phyloP scores from a whole-genome alignment of 2,888 invertebrate species.

The Dryocosmus kuriphilus region DNA sequence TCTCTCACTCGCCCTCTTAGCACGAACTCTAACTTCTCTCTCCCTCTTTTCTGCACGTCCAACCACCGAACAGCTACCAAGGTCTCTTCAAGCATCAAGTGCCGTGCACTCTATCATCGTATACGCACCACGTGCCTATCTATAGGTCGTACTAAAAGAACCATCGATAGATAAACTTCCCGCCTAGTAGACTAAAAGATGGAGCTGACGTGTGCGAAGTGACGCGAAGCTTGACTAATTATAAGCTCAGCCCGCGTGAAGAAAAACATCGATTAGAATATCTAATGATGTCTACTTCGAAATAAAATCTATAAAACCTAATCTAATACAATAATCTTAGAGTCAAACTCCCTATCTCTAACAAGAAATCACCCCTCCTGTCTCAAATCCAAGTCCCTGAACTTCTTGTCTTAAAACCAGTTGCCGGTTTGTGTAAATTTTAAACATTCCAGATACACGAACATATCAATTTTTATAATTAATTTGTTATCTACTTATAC shows the following conservation, averaged over 20 bases:
- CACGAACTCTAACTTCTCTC: not conserved
- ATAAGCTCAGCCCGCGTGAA: not conserved
- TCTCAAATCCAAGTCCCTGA: too few relatives aligned
- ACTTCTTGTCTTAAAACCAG: too few relatives aligned
- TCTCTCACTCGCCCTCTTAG: not conserved
- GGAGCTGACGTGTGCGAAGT: not conserved
- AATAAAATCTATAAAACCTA: too few relatives aligned
- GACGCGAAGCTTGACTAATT: not conserved
- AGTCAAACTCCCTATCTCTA: too few relatives aligned
- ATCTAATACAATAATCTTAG: too few relatives aligned
- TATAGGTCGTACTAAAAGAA: slow-evolving; percentile 31
- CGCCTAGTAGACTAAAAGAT: not conserved
- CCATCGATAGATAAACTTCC: slow-evolving; percentile 25
- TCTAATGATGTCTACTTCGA: not conserved
- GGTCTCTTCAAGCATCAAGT: slow-evolving; percentile 51
- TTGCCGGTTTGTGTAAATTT: too few relatives aligned
- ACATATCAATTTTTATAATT: too few relatives aligned
- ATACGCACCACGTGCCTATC: slow-evolving; percentile 51
- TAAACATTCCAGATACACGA: too few relatives aligned
- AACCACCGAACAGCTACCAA: slow-evolving; percentile 46
- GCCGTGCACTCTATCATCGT: slow-evolving; percentile 55
- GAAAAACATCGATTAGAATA: not conserved
- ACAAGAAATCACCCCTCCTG: too few relatives aligned
- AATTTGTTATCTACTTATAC: too few relatives aligned
- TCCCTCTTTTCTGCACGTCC: slow-evolving; percentile 11